phyloP scores from a whole-genome alignment of 1,140 invertebrate genomes.

The Drosophila micromelanica region DNA sequence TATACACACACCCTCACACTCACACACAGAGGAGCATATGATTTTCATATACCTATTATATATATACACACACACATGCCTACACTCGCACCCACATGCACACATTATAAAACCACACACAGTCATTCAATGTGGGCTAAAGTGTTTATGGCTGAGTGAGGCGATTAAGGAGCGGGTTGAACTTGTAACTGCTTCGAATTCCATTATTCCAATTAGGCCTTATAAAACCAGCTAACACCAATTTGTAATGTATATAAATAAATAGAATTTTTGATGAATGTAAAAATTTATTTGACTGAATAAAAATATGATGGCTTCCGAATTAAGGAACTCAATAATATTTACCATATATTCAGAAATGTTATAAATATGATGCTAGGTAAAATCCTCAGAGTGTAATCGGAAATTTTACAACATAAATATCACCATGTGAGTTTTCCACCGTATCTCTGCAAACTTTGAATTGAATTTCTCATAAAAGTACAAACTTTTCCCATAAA shows the following conservation, averaged over 20 bases:
- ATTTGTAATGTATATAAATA: not conserved
- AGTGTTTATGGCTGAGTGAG: constrained; percentile 47
- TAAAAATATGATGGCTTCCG: no score
- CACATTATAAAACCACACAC: constrained; percentile 36
- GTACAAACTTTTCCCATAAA: constrained; percentile 68
- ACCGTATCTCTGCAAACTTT: constrained; percentile 56
- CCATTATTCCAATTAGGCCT: constrained; percentile 25
- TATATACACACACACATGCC: not conserved
- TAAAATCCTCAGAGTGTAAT: not conserved
- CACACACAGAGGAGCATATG: constrained; percentile 5
- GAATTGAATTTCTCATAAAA: constrained; percentile 62
- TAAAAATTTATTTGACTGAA: no score
- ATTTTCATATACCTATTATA: not conserved
- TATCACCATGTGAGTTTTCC: constrained; percentile 58
- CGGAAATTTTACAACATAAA: constrained; percentile 29
- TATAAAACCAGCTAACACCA: not conserved
- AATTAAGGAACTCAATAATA: no score
- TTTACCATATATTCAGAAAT: no score
- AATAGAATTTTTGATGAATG: not conserved
- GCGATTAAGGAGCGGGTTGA: constrained; percentile 1
- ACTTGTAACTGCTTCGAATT: constrained; percentile 14
- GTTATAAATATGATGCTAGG: no score
- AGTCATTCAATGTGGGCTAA: constrained; percentile 38
- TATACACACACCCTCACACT: constrained; percentile 11
- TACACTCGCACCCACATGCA: constrained; percentile 12